These are phyloP conservation scores for Corythoichthys intestinalis DNA, from an alignment of 2,113 vertebrate genomes.

Conservation along the genomic window DNA sequence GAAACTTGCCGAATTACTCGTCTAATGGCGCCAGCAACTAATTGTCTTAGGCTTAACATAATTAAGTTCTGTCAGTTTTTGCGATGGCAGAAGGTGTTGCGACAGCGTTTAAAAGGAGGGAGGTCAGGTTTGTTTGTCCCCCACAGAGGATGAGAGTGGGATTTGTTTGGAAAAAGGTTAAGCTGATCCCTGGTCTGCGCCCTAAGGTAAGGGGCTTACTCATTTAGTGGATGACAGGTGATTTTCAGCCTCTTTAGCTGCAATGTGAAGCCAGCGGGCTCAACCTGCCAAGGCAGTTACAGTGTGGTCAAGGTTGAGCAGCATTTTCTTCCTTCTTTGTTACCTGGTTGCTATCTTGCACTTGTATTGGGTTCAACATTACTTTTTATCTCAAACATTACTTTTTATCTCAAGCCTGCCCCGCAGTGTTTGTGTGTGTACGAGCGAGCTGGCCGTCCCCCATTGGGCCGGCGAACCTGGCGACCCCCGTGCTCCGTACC, in stretches of 20 bases:
- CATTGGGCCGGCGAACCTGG: slow-evolving; percentile 50
- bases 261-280: slow-evolving; percentile 18
- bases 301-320: neutral
- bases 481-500: slow-evolving; percentile 58
- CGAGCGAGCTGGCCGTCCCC: slow-evolving; percentile 35
- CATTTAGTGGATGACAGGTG: slow-evolving; percentile 39
- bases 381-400: slow-evolving; percentile 12
- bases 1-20: neutral
- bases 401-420: slow-evolving; percentile 33
- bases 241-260: slow-evolving; percentile 45
- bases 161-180: slow-evolving; percentile 42
- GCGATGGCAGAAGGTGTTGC: neutral
- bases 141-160: slow-evolving; percentile 35
- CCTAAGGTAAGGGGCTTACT: slow-evolving; percentile 34
- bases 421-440: slow-evolving; percentile 8
- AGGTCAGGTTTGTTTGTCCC: slow-evolving; percentile 24
- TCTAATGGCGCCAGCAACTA: neutral
- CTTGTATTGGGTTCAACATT: neutral
- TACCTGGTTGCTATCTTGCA: slow-evolving; percentile 5
- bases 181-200: slow-evolving; percentile 29
- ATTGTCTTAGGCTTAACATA: neutral
- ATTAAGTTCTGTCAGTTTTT: neutral
- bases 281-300: neutral
- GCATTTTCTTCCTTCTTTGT: neutral
- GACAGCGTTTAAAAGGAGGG: slow-evolving; percentile 1